These are phyloP conservation scores for Pelmatolapia mariae DNA, from an alignment of 2,113 vertebrate genomes.

Conservation along the genomic window DNA sequence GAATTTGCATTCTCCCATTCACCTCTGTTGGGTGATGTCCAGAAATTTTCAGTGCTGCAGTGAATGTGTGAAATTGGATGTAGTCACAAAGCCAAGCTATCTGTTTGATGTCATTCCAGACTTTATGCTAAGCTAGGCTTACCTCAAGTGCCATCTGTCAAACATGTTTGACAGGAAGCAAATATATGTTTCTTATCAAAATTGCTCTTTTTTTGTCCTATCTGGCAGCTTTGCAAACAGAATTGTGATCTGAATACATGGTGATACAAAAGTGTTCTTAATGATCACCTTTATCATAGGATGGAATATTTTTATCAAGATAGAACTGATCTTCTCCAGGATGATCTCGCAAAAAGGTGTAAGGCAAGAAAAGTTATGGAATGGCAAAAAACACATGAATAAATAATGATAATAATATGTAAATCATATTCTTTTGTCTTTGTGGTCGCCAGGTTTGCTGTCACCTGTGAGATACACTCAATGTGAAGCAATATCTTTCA, in stretches of 20 bases:
- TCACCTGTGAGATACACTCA: neutral
- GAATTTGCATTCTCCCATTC: neutral
- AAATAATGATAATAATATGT: neutral
- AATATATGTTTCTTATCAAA: neutral
- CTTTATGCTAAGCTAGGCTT: neutral
- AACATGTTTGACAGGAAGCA: neutral
- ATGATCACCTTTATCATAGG: neutral
- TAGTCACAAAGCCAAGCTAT: neutral
- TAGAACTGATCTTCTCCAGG: neutral
- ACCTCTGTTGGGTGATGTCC: neutral
- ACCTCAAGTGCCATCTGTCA: neutral
- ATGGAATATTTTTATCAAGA: neutral
- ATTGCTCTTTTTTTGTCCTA: neutral
- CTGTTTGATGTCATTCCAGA: neutral
- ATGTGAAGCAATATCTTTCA: neutral
- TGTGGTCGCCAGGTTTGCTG: neutral
- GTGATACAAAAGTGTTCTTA: neutral
- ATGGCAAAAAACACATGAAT: neutral
- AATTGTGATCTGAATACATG: neutral
- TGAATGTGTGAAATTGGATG: neutral
- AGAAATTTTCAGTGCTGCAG: neutral
- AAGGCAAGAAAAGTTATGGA: neutral
- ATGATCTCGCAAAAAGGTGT: accelerated
- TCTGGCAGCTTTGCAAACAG: neutral
- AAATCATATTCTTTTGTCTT: neutral